These are phyloP conservation scores for Dorcus hopei DNA, from an alignment of 2,888 invertebrate genomes.

Conservation along the genomic window DNA sequence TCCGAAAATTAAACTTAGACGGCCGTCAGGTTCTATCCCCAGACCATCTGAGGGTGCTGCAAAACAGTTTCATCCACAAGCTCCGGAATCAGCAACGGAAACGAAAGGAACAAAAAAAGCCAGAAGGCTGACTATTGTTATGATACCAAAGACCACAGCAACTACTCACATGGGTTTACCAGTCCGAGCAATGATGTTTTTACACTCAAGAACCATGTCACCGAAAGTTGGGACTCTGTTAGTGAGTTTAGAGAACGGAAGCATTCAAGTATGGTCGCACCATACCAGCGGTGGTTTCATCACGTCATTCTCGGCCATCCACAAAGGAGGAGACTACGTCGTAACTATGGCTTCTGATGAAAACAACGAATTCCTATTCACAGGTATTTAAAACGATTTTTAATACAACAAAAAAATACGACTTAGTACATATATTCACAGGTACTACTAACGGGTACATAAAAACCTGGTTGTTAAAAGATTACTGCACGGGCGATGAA, in stretches of 20 bases:
- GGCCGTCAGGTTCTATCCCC: slow-evolving; percentile 26
- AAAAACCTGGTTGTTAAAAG: slow-evolving; percentile 73
- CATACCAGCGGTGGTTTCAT: slow-evolving; percentile 71
- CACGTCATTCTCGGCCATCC: slow-evolving; percentile 66
- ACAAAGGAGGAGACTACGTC: slow-evolving; percentile 65
- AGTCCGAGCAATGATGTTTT: slow-evolving; percentile 65
- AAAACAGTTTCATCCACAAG: not conserved
- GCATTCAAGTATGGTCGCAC: slow-evolving; percentile 78
- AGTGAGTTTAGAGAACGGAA: slow-evolving; percentile 71
- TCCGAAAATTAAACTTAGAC: not conserved
- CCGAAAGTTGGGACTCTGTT: slow-evolving; percentile 62
- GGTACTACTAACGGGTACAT: slow-evolving; percentile 68
- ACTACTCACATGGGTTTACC: slow-evolving; percentile 54
- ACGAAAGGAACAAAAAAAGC: slow-evolving; percentile 18
- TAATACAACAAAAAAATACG: not conserved
- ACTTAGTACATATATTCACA: slow-evolving; percentile 25
- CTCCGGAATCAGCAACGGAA: not conserved
- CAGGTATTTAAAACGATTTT: slow-evolving; percentile 42
- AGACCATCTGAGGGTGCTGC: not conserved
- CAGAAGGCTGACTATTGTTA: slow-evolving; percentile 47
- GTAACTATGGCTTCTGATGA: slow-evolving; percentile 68
- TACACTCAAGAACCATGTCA: slow-evolving; percentile 58
- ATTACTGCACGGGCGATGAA: slow-evolving; percentile 57
- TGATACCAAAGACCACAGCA: slow-evolving; percentile 46
- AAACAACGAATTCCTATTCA: slow-evolving; percentile 68